Conservation (phyloP, 2,797 vertebrate genomes). For the Falco novaeseelandiae region DNA sequence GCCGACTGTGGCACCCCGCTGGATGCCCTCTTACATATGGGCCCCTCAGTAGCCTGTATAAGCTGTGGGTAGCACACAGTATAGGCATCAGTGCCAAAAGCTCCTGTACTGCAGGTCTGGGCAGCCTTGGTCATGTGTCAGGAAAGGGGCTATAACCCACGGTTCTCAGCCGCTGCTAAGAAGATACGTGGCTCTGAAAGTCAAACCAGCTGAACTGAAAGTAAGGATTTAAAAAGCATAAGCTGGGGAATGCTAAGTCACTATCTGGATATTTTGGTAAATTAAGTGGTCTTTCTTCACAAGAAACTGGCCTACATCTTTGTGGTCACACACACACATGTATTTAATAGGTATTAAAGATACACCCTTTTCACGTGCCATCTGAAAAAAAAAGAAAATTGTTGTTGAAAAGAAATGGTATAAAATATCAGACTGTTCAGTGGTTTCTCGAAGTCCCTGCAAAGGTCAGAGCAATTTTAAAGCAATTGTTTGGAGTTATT, state of each 20-base stretch:
- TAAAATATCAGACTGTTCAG: background rate
- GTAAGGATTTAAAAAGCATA: background rate
- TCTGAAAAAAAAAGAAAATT: background rate
- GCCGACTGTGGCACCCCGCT: background rate
- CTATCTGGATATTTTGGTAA: background rate
- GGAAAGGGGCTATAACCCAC: background rate
- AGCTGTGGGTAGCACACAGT: too few species aligned
- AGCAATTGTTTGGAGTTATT: background rate
- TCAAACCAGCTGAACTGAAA: background rate
- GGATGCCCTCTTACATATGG: background rate
- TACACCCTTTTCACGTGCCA: background rate
- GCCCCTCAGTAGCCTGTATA: fast-evolving
- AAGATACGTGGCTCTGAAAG: background rate
- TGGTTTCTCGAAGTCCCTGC: background rate
- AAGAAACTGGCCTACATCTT: background rate
- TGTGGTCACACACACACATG: background rate
- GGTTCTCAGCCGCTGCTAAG: background rate
- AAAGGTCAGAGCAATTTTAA: background rate
- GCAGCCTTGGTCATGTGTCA: background rate
- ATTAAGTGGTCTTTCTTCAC: background rate
- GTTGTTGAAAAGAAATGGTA: background rate
- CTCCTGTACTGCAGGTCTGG: background rate
- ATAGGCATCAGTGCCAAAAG: background rate
- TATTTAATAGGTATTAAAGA: background rate
- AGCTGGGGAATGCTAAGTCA: background rate